Evolutionary conservation across 1,140 invertebrate species (phyloP), one percentile per base, ranked within the genome.

Genomic region (Pogonus chalceus): DNA sequence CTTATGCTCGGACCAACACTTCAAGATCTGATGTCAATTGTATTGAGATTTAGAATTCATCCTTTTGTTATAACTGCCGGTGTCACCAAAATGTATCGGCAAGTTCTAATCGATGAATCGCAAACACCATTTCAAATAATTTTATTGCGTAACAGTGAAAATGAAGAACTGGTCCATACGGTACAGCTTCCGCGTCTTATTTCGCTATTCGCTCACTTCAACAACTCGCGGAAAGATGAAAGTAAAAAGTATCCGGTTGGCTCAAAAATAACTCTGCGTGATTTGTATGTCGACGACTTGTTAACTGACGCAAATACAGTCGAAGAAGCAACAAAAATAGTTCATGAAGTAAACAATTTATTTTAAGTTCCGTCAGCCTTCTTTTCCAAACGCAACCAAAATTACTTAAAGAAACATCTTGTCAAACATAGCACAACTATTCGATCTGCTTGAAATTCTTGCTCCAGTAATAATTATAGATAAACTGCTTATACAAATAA

Each of bases 11-110:
- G 69, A 4, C 64, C 66, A 2, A 61, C 52, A 4, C 51, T 70
- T 16, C 69, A 72, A 23, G 66, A 69, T 20, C 56, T 73, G 16
- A 56, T 65, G 35, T 56, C 58, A 10, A 61, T 69, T 23, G n/a
- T 73, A 16, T 10, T 69, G 0, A 55, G 64, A 7, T 75, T 73
- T 56, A 57, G 69, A 22, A 57, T 56, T 2, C 60, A 67, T 46
- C 48, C 48, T 16, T 60, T 63, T 39, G 58, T 50, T 14, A 21
- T 59, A 18, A 49, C n/a, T 37, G 46, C 16, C 31, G 57, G 55
- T 53, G 59, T 62, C 7, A 37, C 20, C 26, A 59, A 59, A 53
- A 68, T 69, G 66, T 68, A 57, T 21, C 50, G 66, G 16, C 60
- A 63, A 51, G 62, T 69, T 18, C 20, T 49, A 12, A 35, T 66